Evolutionary conservation across 2,113 vertebrate genomes (phyloP), one percentile per base, ranked within the genome.

Genomic region (Brachyistius frenatus): DNA sequence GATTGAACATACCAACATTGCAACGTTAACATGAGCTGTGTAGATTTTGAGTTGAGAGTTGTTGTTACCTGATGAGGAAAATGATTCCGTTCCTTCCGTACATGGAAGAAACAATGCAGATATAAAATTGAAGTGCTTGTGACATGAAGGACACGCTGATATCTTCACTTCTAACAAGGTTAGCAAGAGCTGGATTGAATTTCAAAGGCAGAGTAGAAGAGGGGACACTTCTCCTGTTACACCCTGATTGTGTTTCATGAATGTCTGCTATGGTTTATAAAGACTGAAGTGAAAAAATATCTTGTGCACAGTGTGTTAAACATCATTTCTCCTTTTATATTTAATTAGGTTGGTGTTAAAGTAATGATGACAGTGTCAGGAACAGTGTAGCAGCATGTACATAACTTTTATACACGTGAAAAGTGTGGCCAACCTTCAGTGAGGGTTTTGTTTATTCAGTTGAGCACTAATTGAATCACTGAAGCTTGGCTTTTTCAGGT

Each of bases 381-480:
- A 61, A 14, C 23, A 31, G 14, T 37, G 7, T 30, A 52, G 52
- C 55, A 60, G 57, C 30, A 2, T 69, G 33, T 5, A 4, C 36
- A 56, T 49, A 64, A 13, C 54, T 74, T 23, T 23, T 66, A 68
- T 80, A 73, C 62, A 66, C 55, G 61, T 57, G 73, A 32, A 41
- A 37, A 50, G 33, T 16, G 5, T 4, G 23, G 69, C 56, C 80
- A 56, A 57, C 79, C 70, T 78, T 83, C 86, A 49, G 60, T 46
- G 67, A 60, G 44, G 66, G 70, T 85, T 88, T 74, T 75, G 72
- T 89, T 88, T 79, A 75, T 80, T 78, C 65, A 57, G 13, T 75
- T 69, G 58, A 60, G 30, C 69, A 52, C 73, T 74, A 85, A 86
- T 86, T 81, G 33, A 88, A 78, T 85, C 81, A 72, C 41, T 8